These are phyloP conservation scores for Mythimna vitellina DNA, from an alignment of 2,888 invertebrate genomes.

Conservation along the genomic window DNA sequence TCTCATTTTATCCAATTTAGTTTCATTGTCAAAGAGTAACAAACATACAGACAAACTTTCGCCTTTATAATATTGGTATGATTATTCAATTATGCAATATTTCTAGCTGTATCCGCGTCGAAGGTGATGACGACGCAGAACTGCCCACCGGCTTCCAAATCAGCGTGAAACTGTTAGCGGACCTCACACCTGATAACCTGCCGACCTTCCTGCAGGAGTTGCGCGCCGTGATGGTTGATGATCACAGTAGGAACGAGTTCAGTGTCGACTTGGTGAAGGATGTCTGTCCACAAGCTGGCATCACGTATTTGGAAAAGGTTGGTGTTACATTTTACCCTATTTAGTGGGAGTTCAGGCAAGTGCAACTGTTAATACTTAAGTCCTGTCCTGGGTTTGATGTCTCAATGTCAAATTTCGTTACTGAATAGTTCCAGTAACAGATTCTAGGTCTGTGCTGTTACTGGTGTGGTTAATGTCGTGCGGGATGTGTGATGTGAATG, in stretches of 20 bases:
- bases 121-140: constrained; percentile 73
- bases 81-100: neutral
- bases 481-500: too few species aligned
- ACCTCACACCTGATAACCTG: constrained; percentile 76
- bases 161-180: constrained; percentile 86
- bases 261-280: constrained; percentile 82
- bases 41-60: too few species aligned
- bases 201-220: constrained; percentile 80
- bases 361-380: neutral
- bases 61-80: too few species aligned
- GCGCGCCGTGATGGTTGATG: constrained; percentile 68
- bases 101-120: constrained; percentile 89
- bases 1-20: neutral
- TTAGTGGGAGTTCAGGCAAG: neutral
- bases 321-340: constrained; percentile 16
- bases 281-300: constrained; percentile 87
- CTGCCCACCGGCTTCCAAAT: constrained; percentile 86
- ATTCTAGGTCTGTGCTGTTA: neutral
- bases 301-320: constrained; percentile 91
- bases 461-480: too few species aligned
- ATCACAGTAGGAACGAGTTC: constrained; percentile 69
- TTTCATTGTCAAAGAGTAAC: too few species aligned
- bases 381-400: neutral
- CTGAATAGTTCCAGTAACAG: neutral
- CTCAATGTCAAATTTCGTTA: neutral